Evolutionary conservation across 2,797 vertebrate species (phyloP), one percentile per base, ranked within the genome.

Genomic region (Protosalanx chinensis): DNA sequence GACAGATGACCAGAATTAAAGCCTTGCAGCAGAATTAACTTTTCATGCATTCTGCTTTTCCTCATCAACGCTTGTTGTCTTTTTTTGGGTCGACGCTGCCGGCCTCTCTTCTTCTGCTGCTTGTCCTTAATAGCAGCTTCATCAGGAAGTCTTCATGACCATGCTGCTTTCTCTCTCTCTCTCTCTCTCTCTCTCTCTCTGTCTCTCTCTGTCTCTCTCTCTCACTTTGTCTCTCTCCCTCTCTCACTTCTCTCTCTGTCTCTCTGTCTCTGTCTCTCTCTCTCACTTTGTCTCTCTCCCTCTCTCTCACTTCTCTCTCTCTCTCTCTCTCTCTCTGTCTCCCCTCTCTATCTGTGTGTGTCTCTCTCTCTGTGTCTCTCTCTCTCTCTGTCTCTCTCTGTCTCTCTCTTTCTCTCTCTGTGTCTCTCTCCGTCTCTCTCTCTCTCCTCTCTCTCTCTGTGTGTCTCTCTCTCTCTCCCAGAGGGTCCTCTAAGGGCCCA

Each of bases 401-500:
- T 90, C 82, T 76, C 81, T 82, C 82, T 81, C 84, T 7, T 35
- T 7, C 37, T 41, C 37, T 10, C 37, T 10, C 35, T 6, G 1
- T 37, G 4, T 37, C 68, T 72, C 72, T 82, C 78, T 83, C 74
- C n/a, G 5, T 35, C 0, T 35, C 33, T 35, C 74, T 82, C 79
- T 85, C 82, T 87, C 89, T 70, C 33, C n/a, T 13, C 51, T n/a
- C 51, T 15, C 51, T n/a, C n/a, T n/a, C n/a, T n/a, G n/a, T n/a
- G n/a, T 27, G 23, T 27, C 23, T 27, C 23, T 27, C 67, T 71
- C 12, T 73, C 80, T 77, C 80, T 85, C 84, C 87, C 86, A 72
- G 87, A 88, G 85, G 70, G 85, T 88, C 78, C 87, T 90, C 87
- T 87, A 87, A 86, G 81, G 77, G 71, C 86, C 84, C 72, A 88